These are phyloP conservation scores for Drosophila arizonae DNA, from an alignment of 1,140 invertebrate species.

Conservation along the genomic window DNA sequence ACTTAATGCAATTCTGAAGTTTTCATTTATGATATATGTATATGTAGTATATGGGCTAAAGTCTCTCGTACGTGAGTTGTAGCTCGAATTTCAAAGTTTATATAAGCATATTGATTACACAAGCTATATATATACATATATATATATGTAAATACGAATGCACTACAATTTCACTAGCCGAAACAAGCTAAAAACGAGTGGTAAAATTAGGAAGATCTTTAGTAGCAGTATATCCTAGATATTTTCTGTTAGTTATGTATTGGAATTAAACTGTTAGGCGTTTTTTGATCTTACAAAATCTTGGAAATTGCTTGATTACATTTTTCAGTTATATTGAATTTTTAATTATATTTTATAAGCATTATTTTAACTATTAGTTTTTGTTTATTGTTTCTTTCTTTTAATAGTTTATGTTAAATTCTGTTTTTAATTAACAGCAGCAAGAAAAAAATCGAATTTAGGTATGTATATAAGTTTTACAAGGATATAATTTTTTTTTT, in stretches of 20 bases:
- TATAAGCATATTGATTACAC: slow-evolving; percentile 49
- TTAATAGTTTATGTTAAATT: neutral
- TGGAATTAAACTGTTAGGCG: neutral
- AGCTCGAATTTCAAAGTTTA: slow-evolving; percentile 13
- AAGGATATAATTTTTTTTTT: slow-evolving; percentile 55
- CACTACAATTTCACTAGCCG: slow-evolving; percentile 4
- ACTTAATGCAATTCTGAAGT: slow-evolving; percentile 28
- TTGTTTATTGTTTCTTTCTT: slow-evolving; percentile 1
- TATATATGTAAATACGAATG: no score
- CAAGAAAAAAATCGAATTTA: slow-evolving; percentile 61
- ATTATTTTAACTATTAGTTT: slow-evolving; percentile 9
- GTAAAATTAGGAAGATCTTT: neutral
- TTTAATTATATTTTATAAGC: neutral
- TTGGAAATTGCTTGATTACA: slow-evolving; percentile 2
- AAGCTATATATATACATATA: slow-evolving; percentile 9
- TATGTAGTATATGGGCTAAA: neutral
- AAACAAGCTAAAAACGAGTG: neutral
- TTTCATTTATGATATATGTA: neutral
- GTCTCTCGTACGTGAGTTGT: neutral
- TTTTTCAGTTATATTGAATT: slow-evolving; percentile 13
- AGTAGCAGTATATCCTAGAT: neutral
- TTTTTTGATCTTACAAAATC: neutral
- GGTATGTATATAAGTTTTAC: slow-evolving; percentile 74
- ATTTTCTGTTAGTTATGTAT: neutral
- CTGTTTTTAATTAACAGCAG: neutral